These are phyloP conservation scores for Neodon shergylaensis DNA, from an alignment of 2,113 vertebrate species.

Conservation along the genomic window DNA sequence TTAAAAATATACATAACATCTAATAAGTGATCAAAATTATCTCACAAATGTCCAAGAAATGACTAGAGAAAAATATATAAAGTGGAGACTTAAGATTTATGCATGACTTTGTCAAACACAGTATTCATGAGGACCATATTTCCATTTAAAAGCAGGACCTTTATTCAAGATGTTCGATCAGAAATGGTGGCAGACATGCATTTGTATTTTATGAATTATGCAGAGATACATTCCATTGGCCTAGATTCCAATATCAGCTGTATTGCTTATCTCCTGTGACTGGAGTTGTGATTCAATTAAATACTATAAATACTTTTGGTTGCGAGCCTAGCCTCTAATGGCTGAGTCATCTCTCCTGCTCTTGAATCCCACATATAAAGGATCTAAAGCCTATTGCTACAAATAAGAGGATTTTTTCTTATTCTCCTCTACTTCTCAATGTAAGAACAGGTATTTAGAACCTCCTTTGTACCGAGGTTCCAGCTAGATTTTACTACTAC, in stretches of 20 bases:
- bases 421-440: neutral
- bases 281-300: neutral
- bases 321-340: neutral
- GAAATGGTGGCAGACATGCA: neutral
- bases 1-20: neutral
- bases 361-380: neutral
- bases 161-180: constrained; percentile 7
- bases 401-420: neutral
- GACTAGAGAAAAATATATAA: neutral
- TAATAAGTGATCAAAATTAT: neutral
- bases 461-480: neutral
- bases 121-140: neutral
- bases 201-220: neutral
- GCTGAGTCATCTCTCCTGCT: neutral
- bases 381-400: neutral
- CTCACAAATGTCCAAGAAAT: constrained; percentile 17
- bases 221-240: neutral
- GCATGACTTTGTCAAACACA: neutral
- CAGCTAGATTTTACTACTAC: neutral
- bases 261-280: neutral
- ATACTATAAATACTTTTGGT: neutral
- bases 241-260: neutral
- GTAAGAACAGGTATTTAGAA: neutral
- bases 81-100: neutral
- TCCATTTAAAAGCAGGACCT: neutral